Evolutionary conservation across 64 coral and sea anemone species (phyloP), one percentile per base, ranked within the genome.

Genomic region (Anthopleura sola): DNA sequence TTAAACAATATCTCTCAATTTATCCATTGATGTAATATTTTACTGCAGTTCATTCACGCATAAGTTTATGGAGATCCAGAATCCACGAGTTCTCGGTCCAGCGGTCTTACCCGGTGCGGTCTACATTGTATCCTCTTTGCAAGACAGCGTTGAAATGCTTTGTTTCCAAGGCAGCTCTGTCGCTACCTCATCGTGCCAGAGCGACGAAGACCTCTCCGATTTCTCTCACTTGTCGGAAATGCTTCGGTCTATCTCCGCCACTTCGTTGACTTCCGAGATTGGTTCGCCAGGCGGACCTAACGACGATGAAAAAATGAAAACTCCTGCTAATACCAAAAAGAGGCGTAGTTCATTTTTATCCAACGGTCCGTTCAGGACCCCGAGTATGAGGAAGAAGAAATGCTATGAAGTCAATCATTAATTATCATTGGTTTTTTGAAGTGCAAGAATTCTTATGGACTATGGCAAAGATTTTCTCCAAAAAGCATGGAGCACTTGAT

Each of bases 1-100:
- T 37, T 44, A 44, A 34, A 66, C 20, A 66, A 8, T 7, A 29
- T 26, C 24, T 9, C 20, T 7, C 60, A 3, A 56, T 56, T 56
- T 77, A 37, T 37, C 11, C 16, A 19, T 77, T 79, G 6, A 7
- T 83, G 82, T 31, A 21, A 36, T 86, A 55, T 88, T 86, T 78
- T 64, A 29, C 68, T 84, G 39, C 49, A 98, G 97, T 80, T 86
- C 87, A 51, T 95, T 95, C 44, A 84, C 85, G 37, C 97, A 94
- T 75, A 99, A 95, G 57, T 99, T 95, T 76, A 68, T 90, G 36
- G 97, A 99, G 85, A 92, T 99, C 71, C 93, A 92, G 64, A 92
- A 94, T 75, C 97, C 97, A 36, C 92, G 97, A 23, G 90, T 99
- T 78, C 80, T 99, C 17, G 93, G 97, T 9, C 56, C 97, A 77